Evolutionary conservation across 2,113 vertebrate genomes (phyloP).

Genomic region (Peromyscus polionotus): DNA sequence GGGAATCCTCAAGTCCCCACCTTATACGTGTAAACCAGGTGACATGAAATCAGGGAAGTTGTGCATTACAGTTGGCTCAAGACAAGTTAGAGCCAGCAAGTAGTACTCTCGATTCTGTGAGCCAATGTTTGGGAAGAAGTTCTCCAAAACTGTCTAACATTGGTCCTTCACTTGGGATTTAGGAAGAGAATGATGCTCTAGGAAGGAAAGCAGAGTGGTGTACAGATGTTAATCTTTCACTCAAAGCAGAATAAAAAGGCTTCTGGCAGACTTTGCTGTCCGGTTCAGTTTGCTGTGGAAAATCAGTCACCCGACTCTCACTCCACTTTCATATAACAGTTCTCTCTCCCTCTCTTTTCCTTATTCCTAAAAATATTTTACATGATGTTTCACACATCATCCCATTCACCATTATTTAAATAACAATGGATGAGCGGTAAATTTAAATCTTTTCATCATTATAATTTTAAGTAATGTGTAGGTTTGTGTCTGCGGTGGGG

Average conservation of each 20-base stretch:
- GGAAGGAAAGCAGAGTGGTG: neutral
- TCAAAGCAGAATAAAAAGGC: neutral
- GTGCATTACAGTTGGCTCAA: neutral
- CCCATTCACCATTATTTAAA: neutral
- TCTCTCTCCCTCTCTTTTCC: neutral
- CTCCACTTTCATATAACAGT: neutral
- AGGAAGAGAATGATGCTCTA: neutral
- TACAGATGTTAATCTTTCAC: neutral
- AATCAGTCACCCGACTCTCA: neutral
- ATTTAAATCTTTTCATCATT: neutral
- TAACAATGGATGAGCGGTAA: neutral
- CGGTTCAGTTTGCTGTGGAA: neutral
- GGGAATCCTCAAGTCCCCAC: too few species aligned
- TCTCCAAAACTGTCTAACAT: neutral
- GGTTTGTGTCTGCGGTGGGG: neutral
- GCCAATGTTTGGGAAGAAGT: neutral
- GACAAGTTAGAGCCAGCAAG: constrained; percentile 24
- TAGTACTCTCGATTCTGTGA: constrained; percentile 3
- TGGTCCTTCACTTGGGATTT: neutral
- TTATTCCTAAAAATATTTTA: neutral
- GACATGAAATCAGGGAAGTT: neutral
- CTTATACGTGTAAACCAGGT: neutral
- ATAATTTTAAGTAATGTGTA: neutral
- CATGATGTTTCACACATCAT: neutral
- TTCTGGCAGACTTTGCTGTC: neutral